These are phyloP conservation scores for Uria aalge DNA, from an alignment of 2,113 vertebrate species.

Conservation along the genomic window DNA sequence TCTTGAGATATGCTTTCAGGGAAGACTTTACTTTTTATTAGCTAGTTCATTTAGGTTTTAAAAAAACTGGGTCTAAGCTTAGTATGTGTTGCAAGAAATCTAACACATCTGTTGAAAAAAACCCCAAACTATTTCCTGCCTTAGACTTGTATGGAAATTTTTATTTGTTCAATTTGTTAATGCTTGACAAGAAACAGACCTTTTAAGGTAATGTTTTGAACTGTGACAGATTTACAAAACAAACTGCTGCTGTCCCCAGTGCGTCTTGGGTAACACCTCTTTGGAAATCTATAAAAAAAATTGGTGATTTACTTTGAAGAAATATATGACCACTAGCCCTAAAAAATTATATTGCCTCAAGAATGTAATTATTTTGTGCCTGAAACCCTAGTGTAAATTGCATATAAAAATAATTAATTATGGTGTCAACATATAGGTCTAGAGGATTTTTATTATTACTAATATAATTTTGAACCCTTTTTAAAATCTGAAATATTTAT, in stretches of 20 bases:
- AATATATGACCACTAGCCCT: background rate
- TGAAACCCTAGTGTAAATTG: background rate
- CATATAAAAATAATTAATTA: background rate
- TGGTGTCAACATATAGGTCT: background rate
- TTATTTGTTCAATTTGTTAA: background rate
- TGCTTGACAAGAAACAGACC: background rate
- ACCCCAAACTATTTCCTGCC: background rate
- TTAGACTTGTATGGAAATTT: background rate
- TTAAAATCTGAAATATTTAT: background rate
- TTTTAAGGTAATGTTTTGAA: background rate
- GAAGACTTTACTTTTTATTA: background rate
- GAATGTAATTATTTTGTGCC: background rate
- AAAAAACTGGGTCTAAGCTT: background rate
- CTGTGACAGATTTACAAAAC: background rate
- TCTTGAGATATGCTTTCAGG: background rate
- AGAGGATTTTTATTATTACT: background rate
- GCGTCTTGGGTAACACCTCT: background rate
- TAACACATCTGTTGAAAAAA: background rate
- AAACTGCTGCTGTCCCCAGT: background rate
- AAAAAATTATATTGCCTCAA: background rate
- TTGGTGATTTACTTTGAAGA: background rate
- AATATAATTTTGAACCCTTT: background rate
- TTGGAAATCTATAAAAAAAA: background rate
- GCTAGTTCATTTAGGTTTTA: background rate
- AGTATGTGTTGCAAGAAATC: background rate